phyloP scores from a whole-genome alignment of 2,113 vertebrate genomes.

The Brachionichthys hirsutus region DNA sequence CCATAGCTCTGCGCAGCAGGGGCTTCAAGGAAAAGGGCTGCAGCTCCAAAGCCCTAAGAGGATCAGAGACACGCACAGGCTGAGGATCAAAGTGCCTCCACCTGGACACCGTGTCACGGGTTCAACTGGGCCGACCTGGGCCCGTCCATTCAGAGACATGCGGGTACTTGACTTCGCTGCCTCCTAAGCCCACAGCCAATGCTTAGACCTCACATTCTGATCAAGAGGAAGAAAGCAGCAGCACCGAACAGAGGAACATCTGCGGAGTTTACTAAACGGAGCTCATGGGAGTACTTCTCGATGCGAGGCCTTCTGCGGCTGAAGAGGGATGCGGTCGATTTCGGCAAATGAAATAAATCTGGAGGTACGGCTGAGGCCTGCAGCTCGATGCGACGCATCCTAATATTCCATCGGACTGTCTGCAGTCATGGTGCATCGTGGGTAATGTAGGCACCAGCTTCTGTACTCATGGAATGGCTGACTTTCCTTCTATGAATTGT shows the following conservation, averaged over 20 bases:
- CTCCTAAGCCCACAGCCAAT: neutral
- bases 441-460: neutral
- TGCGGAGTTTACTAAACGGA: too few species aligned
- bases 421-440: neutral
- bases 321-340: too few species aligned
- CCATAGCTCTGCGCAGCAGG: conserved; percentile 89
- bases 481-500: too few species aligned
- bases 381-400: too few species aligned
- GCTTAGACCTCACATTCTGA: too few species aligned
- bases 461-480: too few species aligned
- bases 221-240: too few species aligned
- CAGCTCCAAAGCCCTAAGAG: conserved; percentile 89
- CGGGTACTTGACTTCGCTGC: neutral
- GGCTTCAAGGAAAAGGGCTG: conserved; percentile 91
- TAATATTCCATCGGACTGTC: neutral
- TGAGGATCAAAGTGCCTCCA: conserved; percentile 36
- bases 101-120: conserved; percentile 11
- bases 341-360: too few species aligned
- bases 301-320: too few species aligned
- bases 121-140: conserved; percentile 7
- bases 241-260: too few species aligned
- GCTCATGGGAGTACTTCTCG: too few species aligned
- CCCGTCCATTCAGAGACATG: conserved; percentile 31
- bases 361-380: too few species aligned
- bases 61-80: conserved; percentile 50